Evolutionary conservation across 2,113 vertebrate species (phyloP).

Genomic region (Zootoca vivipara): DNA sequence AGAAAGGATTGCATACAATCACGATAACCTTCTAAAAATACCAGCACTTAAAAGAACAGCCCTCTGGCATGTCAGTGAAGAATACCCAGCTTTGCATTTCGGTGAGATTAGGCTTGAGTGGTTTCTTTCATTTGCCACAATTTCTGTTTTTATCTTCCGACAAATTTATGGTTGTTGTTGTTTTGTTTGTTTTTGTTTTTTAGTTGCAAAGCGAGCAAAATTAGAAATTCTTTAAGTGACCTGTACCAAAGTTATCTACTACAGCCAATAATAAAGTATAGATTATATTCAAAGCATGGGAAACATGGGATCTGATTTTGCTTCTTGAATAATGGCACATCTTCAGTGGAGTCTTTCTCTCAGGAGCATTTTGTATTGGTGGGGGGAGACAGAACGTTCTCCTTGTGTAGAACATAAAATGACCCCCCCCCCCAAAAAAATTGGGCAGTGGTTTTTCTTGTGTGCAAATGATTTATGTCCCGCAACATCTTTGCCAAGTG

Average conservation of each 20-base stretch:
- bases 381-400: background rate
- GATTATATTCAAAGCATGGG: background rate
- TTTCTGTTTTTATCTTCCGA: conserved; percentile 58
- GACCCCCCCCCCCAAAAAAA: background rate
- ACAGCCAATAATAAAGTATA: conserved; percentile 55
- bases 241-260: conserved; percentile 44
- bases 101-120: rapidly evolving
- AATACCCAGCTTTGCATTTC: conserved; percentile 16
- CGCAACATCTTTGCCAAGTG: background rate
- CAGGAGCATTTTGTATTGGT: background rate
- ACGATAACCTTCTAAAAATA: conserved; percentile 3
- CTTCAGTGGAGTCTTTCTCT: conserved; percentile 12
- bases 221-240: conserved; percentile 51
- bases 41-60: background rate
- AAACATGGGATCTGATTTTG: background rate
- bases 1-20: background rate
- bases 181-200: conserved; percentile 47
- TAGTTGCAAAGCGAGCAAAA: conserved; percentile 49
- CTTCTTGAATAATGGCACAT: conserved; percentile 18
- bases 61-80: background rate
- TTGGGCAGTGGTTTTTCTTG: background rate
- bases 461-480: background rate
- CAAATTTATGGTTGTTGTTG: conserved; percentile 16
- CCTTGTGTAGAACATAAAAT: background rate
- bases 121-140: background rate